Evolutionary conservation across 2,888 invertebrate species (phyloP).

Genomic region (Steromphala cineraria): DNA sequence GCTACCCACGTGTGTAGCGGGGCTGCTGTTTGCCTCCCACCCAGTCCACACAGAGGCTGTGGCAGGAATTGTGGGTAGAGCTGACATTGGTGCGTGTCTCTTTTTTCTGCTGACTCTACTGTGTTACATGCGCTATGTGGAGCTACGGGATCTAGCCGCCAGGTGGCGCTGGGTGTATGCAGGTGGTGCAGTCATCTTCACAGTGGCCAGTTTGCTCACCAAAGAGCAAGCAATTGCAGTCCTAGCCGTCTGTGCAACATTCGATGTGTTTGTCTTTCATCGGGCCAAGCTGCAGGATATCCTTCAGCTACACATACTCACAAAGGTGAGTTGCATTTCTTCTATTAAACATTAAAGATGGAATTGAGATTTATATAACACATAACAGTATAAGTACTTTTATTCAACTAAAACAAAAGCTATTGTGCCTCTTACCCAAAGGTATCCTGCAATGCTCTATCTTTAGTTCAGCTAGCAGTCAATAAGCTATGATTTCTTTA

Average conservation of each 20-base stretch:
- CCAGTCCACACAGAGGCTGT: conserved; percentile 98
- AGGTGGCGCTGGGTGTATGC: conserved; percentile 77
- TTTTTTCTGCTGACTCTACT: conserved; percentile 92
- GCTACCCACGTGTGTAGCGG: conserved; percentile 82
- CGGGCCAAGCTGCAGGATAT: conserved; percentile 58
- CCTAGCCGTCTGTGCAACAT: conserved; percentile 90
- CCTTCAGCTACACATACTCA: conserved; percentile 46
- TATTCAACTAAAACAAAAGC: no score
- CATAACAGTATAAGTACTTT: background rate
- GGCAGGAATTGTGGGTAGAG: conserved; percentile 90
- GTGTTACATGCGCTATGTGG: conserved; percentile 81
- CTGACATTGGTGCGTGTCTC: conserved; percentile 93
- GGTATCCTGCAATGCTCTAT: no score
- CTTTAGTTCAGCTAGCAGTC: no score
- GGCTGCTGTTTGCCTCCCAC: conserved; percentile 93
- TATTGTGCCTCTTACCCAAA: no score
- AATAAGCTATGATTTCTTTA: no score
- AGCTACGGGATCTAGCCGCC: conserved; percentile 38
- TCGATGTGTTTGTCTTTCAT: conserved; percentile 85
- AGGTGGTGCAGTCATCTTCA: conserved; percentile 81
- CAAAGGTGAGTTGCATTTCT: conserved; percentile 50
- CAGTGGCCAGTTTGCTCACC: conserved; percentile 89
- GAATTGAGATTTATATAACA: background rate
- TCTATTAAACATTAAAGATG: no score
- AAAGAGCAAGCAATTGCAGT: conserved; percentile 97